phyloP scores from a whole-genome alignment of 64 coral and sea anemone genomes.

The Porites australiensis region DNA sequence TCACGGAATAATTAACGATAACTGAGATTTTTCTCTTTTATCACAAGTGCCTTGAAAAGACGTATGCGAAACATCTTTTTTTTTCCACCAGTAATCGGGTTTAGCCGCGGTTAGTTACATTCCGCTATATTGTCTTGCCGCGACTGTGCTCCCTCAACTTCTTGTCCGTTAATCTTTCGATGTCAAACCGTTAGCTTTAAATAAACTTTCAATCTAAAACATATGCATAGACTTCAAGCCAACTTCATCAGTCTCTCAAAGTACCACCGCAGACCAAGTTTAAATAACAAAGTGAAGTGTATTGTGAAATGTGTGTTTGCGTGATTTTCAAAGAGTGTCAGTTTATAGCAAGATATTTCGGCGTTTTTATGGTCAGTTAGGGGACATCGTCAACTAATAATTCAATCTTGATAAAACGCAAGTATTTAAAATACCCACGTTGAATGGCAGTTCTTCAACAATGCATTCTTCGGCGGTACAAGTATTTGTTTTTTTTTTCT shows the following conservation, averaged over 20 bases:
- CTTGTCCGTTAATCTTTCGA: neutral
- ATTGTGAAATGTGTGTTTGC: neutral
- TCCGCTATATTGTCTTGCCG: too few species aligned
- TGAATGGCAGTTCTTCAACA: conserved; percentile 11
- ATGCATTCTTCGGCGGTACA: neutral
- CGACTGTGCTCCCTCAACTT: neutral
- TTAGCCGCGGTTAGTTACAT: too few species aligned
- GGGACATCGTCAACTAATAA: conserved; percentile 15
- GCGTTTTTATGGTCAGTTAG: neutral
- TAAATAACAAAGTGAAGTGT: neutral
- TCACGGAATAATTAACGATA: neutral
- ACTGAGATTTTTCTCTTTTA: too few species aligned
- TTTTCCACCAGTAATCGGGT: too few species aligned
- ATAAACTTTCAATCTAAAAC: conserved; percentile 19
- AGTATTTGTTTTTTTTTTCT: neutral
- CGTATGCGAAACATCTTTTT: too few species aligned
- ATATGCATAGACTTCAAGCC: neutral
- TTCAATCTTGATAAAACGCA: neutral
- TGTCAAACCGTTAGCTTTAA: conserved; percentile 15
- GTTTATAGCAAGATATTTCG: neutral
- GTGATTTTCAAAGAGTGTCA: neutral
- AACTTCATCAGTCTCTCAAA: neutral
- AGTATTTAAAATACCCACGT: neutral
- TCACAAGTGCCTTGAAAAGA: too few species aligned
- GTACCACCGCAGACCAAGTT: neutral